phyloP scores from a whole-genome alignment of 2,113 vertebrate species.

The Gymnorhina tibicen region DNA sequence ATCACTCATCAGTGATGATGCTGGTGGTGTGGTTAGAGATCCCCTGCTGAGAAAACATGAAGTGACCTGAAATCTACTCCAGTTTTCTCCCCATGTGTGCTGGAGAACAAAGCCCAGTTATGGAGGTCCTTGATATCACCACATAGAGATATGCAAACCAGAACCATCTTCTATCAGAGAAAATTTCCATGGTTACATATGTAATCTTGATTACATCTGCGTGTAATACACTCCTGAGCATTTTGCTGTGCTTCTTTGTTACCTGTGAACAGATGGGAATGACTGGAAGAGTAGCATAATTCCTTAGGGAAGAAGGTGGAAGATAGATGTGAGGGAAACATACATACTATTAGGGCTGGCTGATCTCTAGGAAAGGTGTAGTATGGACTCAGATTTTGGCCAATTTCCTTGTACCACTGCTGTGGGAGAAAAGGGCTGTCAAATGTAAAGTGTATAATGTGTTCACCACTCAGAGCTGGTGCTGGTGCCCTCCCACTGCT shows the following conservation, averaged over 20 bases:
- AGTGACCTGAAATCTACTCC: neutral
- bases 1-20: neutral
- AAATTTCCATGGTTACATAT: neutral
- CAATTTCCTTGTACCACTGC: neutral
- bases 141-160: neutral
- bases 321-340: neutral
- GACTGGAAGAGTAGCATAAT: neutral
- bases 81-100: neutral
- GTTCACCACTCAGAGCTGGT: neutral
- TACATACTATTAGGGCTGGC: accelerated
- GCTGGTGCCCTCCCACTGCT: neutral
- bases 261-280: neutral
- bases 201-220: neutral
- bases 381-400: neutral
- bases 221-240: neutral
- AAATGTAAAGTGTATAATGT: neutral
- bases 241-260: neutral
- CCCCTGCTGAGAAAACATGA: neutral
- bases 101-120: neutral
- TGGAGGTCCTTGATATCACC: neutral
- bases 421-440: neutral
- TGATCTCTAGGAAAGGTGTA: neutral
- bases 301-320: neutral
- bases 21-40: neutral
- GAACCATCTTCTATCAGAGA: neutral